Percentiles rank a stretch among this genome's conserved stretches.
Evolutionary conservation across 2,113 vertebrate species (phyloP).

Genomic region (Hystrix brachyura): DNA sequence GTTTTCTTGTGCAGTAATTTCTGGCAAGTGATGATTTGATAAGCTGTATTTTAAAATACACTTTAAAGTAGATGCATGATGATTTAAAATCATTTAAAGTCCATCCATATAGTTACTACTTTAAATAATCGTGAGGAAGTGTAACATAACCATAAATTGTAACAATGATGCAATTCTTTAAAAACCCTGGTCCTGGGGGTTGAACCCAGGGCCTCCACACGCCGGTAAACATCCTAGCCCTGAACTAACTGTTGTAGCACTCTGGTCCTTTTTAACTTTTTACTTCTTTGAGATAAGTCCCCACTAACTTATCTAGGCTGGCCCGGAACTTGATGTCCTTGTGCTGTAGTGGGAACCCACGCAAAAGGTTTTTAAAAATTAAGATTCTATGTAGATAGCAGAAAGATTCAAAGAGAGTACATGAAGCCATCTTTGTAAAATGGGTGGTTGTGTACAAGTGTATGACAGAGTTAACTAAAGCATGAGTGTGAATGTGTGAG

Average conservation of each 20-base stretch:
- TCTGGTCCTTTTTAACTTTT: neutral
- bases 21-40: slow-evolving; percentile 43
- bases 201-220: neutral
- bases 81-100: neutral
- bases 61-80: neutral
- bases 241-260: neutral
- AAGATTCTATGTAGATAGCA: neutral
- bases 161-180: neutral
- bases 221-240: neutral
- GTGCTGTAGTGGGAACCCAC: neutral
- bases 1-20: slow-evolving; percentile 19
- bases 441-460: neutral
- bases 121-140: slow-evolving; percentile 21
- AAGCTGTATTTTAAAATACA: slow-evolving; percentile 21
- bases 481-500: neutral
- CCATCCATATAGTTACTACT: neutral
- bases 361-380: slow-evolving; percentile 1
- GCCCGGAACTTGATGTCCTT: neutral
- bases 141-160: neutral
- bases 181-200: neutral
- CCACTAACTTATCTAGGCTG: neutral
- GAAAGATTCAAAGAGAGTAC: slow-evolving; percentile 37
- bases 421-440: neutral
- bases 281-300: neutral
- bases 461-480: neutral